A percentile compares a stretch with the other conserved stretches of the same genome.
These are phyloP conservation scores for Amazonetta brasiliensis DNA, from an alignment of 2,797 vertebrate genomes.

Conservation along the genomic window DNA sequence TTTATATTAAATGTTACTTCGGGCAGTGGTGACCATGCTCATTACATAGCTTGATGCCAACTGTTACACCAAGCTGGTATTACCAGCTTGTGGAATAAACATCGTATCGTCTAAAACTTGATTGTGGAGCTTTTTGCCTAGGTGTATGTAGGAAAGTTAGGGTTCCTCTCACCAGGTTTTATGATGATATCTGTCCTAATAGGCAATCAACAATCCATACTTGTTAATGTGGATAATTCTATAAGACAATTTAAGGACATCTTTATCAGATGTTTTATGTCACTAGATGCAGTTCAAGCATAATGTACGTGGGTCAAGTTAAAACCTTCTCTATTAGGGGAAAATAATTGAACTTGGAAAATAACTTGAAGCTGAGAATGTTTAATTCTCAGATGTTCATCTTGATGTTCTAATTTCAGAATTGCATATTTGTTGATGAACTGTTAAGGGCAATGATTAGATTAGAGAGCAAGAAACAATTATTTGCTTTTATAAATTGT, in stretches of 20 bases:
- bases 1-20: not conserved
- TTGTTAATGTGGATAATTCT: not conserved
- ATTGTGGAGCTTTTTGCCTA: not conserved
- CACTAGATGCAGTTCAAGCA: not conserved
- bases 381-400: not conserved
- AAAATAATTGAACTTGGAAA: not conserved
- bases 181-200: not conserved
- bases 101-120: not conserved
- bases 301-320: not conserved
- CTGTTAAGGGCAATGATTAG: not conserved
- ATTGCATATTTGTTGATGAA: not conserved
- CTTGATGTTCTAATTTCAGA: not conserved
- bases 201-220: not conserved
- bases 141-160: rapidly evolving
- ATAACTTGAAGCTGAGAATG: not conserved
- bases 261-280: not conserved
- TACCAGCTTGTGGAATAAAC: not conserved
- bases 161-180: not conserved
- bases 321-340: not conserved
- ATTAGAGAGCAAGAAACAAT: not conserved
- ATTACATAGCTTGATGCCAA: not conserved
- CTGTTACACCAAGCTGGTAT: not conserved
- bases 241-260: not conserved
- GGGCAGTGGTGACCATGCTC: not conserved
- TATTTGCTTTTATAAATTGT: not conserved